Conservation (phyloP, 2,888 invertebrate genomes). For the Carcina quercana region DNA sequence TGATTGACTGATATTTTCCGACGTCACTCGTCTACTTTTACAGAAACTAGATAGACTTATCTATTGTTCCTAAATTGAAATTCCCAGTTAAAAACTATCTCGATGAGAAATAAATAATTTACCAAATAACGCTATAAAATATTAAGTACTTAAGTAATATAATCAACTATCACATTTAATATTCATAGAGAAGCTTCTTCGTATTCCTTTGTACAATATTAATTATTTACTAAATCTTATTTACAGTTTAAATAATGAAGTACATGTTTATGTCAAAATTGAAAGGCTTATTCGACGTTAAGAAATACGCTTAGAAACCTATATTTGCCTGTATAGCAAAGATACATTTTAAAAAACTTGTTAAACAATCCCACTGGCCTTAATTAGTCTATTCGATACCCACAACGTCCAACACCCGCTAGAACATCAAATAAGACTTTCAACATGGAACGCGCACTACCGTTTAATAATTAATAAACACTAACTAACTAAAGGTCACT, state of each 20-base stretch:
- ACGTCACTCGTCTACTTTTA: background rate
- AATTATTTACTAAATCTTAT: slow-evolving; percentile 21
- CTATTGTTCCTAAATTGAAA: background rate
- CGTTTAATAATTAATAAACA: too few relatives aligned
- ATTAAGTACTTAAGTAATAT: slow-evolving; percentile 69
- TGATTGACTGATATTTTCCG: too few relatives aligned
- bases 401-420: too few relatives aligned
- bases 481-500: too few relatives aligned
- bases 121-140: slow-evolving; percentile 59
- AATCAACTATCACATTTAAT: slow-evolving; percentile 73
- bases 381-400: too few relatives aligned
- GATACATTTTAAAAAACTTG: too few relatives aligned
- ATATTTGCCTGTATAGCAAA: too few relatives aligned
- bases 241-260: slow-evolving; percentile 42
- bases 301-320: too few relatives aligned
- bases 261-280: slow-evolving; percentile 40
- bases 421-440: too few relatives aligned
- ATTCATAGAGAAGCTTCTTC: slow-evolving; percentile 63
- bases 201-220: slow-evolving; percentile 53
- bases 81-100: slow-evolving; percentile 30
- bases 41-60: background rate
- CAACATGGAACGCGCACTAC: too few relatives aligned
- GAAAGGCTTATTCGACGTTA: too few relatives aligned
- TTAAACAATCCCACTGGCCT: too few relatives aligned
- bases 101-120: slow-evolving; percentile 66